phyloP scores from a whole-genome alignment of 2,797 vertebrate genomes.

The Cirrhinus molitorella region DNA sequence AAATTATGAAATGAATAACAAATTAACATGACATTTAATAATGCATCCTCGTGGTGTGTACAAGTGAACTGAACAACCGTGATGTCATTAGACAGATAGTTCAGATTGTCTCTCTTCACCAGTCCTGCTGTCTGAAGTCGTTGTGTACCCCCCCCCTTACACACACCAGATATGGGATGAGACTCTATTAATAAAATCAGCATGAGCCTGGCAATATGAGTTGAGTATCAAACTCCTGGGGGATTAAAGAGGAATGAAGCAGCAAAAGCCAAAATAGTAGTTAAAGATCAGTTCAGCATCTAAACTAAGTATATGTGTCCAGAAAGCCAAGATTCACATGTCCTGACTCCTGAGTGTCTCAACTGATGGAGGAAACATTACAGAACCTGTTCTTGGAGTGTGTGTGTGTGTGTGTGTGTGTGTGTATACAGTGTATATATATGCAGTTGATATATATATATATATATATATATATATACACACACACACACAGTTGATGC shows the following conservation, averaged over 20 bases:
- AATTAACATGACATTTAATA: neutral
- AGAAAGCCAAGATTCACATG: neutral
- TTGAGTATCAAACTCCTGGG: neutral
- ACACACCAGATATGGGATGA: conserved; percentile 1
- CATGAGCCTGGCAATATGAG: conserved; percentile 2
- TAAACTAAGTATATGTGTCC: neutral
- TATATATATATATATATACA: too few species aligned
- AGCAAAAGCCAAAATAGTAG: neutral
- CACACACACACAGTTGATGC: too few species aligned
- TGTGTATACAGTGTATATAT: too few species aligned
- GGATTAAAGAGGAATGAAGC: neutral
- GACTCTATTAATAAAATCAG: conserved; percentile 28
- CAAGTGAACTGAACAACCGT: neutral
- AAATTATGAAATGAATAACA: too few species aligned
- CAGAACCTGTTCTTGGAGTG: too few species aligned
- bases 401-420: too few species aligned
- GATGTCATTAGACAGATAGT: conserved; percentile 1
- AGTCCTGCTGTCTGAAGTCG: neutral
- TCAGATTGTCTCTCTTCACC: conserved; percentile 3
- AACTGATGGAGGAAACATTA: too few species aligned
- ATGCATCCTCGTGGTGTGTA: too few species aligned
- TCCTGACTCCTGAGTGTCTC: too few species aligned
- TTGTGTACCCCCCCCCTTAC: neutral
- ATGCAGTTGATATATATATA: too few species aligned
- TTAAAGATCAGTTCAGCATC: neutral